Percentiles rank a stretch among this genome's conserved stretches.
phyloP scores from a whole-genome alignment of 2,797 vertebrate species.

The Manis crassicaudata region DNA sequence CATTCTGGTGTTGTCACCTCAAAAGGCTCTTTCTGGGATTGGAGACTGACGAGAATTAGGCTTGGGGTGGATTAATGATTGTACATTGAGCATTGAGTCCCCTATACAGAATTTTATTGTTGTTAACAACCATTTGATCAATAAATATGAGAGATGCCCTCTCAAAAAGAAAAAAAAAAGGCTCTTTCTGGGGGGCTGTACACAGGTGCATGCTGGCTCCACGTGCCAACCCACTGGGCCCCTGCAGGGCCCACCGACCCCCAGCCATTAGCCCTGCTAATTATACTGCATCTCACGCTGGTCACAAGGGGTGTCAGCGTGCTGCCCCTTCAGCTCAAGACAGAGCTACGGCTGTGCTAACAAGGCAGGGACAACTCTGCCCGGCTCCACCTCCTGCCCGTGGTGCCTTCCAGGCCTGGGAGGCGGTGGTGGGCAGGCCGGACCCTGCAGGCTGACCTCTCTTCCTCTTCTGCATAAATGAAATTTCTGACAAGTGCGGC shows the following conservation, averaged over 20 bases:
- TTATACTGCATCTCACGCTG: background rate
- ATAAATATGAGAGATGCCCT: too few relatives aligned
- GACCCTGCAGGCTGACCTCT: background rate
- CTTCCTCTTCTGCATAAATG: constrained; percentile 14
- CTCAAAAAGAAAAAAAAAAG: accelerated
- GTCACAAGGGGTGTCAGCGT: constrained; percentile 59
- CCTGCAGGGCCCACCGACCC: background rate
- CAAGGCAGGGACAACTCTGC: constrained; percentile 32
- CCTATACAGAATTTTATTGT: too few relatives aligned
- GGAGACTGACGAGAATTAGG: too few relatives aligned
- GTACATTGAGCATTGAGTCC: too few relatives aligned
- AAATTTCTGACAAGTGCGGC: background rate
- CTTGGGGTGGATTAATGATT: too few relatives aligned
- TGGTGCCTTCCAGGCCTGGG: background rate
- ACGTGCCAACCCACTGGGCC: background rate
- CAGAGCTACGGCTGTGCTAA: background rate
- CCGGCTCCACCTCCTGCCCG: background rate
- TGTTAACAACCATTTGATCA: too few relatives aligned
- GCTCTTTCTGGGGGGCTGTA: background rate
- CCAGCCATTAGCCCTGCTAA: constrained; percentile 28
- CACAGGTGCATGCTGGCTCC: background rate
- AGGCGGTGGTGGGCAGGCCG: background rate
- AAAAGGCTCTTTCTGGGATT: too few relatives aligned
- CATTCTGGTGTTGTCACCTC: background rate
- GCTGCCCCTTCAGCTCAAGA: constrained; percentile 27